Percentiles rank a stretch among this genome's conserved stretches.
phyloP scores from a whole-genome alignment of 1,140 invertebrate genomes.

The Drosophila micromelanica region DNA sequence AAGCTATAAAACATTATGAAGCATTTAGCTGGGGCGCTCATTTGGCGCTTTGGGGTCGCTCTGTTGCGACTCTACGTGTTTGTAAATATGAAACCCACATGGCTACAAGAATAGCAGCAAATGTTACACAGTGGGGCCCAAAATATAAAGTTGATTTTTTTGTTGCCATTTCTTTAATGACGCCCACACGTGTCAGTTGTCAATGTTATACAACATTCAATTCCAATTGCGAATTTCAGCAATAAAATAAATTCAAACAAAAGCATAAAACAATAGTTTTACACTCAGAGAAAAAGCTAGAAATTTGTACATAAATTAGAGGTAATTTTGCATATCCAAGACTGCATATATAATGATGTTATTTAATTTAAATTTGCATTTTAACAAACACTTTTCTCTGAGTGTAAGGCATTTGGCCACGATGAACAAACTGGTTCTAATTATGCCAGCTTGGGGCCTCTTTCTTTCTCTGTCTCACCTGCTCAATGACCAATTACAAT shows the following conservation, averaged over 20 bases:
- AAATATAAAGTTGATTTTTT: constrained; percentile 4
- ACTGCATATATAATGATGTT: too few species aligned
- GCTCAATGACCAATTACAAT: constrained; percentile 46
- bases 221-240: constrained; percentile 62
- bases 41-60: constrained; percentile 48
- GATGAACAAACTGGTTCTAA: constrained; percentile 71
- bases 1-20: constrained; percentile 54
- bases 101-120: constrained; percentile 5
- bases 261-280: neutral
- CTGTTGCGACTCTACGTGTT: constrained; percentile 46
- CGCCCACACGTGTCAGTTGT: constrained; percentile 69
- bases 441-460: constrained; percentile 57
- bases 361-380: too few species aligned
- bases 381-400: too few species aligned
- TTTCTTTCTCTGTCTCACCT: constrained; percentile 2
- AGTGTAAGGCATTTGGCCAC: constrained; percentile 24
- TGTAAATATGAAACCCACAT: constrained; percentile 49
- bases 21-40: constrained; percentile 38
- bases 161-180: constrained; percentile 16
- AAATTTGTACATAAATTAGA: too few species aligned
- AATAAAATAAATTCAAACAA: constrained; percentile 44
- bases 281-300: neutral
- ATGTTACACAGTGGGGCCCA: constrained; percentile 22
- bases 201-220: constrained; percentile 58
- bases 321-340: too few species aligned